Evolutionary conservation across 2,797 vertebrate genomes (phyloP).

Genomic region (Lithobates pipiens): DNA sequence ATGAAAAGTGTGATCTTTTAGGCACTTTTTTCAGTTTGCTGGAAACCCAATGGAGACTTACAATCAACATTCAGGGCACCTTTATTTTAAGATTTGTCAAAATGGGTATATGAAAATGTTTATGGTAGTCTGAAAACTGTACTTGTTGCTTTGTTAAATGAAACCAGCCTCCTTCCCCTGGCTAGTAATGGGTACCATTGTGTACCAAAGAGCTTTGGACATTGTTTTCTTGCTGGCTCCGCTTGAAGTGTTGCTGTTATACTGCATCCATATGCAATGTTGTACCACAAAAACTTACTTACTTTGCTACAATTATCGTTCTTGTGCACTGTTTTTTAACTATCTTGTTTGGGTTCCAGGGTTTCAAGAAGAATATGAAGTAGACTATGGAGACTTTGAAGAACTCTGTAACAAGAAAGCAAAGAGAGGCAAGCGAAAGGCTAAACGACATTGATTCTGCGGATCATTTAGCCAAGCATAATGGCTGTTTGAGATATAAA

Average conservation of each 20-base stretch:
- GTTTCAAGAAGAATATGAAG: constrained; percentile 65
- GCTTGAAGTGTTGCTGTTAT: neutral
- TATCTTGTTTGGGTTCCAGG: constrained; percentile 3
- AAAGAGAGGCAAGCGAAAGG: constrained; percentile 66
- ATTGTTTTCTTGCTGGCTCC: neutral
- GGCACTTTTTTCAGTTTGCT: no score
- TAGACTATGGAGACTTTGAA: constrained; percentile 72
- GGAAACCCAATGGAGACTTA: no score
- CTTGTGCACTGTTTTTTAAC: neutral
- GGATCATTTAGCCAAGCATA: neutral
- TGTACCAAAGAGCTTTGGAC: no score
- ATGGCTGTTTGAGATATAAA: neutral
- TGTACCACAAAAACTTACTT: neutral
- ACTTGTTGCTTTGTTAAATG: no score
- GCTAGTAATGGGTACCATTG: no score
- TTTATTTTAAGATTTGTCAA: no score
- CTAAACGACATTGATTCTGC: neutral
- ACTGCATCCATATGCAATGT: neutral
- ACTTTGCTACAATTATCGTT: neutral
- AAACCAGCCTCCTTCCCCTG: no score
- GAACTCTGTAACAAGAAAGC: constrained; percentile 72
- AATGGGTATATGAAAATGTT: no score
- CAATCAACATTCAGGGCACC: no score
- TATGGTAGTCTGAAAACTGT: no score
- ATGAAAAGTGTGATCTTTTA: no score